Conservation (phyloP, 2,797 vertebrate genomes). For the Nannoperca australis region DNA sequence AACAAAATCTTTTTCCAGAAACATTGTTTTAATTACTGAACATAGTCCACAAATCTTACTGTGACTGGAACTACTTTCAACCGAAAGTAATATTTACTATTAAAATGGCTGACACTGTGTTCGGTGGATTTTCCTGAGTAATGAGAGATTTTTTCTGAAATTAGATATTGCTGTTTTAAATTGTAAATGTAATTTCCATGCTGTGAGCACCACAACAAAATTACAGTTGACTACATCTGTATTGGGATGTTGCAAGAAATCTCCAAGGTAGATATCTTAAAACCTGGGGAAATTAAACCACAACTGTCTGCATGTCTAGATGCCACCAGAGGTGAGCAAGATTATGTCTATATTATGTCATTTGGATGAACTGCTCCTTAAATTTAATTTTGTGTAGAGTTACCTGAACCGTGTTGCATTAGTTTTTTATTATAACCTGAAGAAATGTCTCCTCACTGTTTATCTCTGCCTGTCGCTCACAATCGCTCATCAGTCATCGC, state of each 20-base stretch:
- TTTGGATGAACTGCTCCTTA: conserved; percentile 22
- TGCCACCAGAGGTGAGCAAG: background rate
- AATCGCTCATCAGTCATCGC: conserved; percentile 57
- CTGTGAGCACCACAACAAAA: conserved; percentile 2
- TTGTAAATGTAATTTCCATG: conserved; percentile 19
- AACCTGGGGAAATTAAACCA: background rate
- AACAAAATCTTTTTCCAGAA: background rate
- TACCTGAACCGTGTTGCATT: background rate
- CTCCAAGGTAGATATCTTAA: background rate
- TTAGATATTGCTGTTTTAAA: background rate
- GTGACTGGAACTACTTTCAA: background rate
- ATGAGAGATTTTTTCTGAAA: background rate
- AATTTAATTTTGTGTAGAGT: conserved; percentile 19
- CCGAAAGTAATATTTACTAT: background rate
- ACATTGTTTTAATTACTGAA: background rate
- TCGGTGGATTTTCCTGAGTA: conserved; percentile 7
- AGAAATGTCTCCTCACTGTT: conserved; percentile 27
- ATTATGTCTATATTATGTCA: background rate
- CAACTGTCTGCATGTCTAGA: background rate
- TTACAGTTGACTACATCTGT: background rate
- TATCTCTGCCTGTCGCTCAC: conserved; percentile 38
- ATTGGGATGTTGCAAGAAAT: background rate
- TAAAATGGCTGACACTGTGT: conserved; percentile 6
- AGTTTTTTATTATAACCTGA: conserved; percentile 19
- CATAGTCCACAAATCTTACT: background rate